Evolutionary conservation across 1,140 invertebrate genomes (phyloP).

Genomic region (Mylabris phalerata): DNA sequence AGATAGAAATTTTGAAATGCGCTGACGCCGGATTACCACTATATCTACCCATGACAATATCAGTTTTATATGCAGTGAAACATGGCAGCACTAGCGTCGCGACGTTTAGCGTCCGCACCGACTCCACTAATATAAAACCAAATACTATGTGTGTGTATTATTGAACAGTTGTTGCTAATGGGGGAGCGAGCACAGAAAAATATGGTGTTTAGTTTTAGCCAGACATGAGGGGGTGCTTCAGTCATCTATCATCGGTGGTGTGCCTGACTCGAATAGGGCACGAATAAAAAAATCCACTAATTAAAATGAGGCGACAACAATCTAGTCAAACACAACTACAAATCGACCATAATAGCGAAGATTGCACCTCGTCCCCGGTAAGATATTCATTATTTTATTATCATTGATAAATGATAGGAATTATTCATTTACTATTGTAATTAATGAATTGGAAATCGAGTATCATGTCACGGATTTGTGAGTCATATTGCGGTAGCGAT

Average conservation of each 20-base stretch:
- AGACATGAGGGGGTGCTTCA: constrained; percentile 7
- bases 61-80: not conserved
- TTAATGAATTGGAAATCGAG: not conserved
- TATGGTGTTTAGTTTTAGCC: too few relatives aligned
- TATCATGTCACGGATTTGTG: too few relatives aligned
- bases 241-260: not conserved
- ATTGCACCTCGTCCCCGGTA: constrained; percentile 30
- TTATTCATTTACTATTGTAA: constrained; percentile 3
- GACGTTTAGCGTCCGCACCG: constrained; percentile 17
- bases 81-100: constrained; percentile 19
- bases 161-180: constrained; percentile 28
- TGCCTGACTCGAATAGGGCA: not conserved
- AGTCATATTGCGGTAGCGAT: too few relatives aligned
- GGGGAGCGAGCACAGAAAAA: too few relatives aligned
- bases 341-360: constrained; percentile 30
- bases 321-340: constrained; percentile 29
- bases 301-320: constrained; percentile 26
- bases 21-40: too few relatives aligned
- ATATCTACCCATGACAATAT: too few relatives aligned
- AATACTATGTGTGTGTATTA: constrained; percentile 6
- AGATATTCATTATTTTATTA: not conserved
- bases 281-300: not conserved
- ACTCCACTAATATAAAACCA: not conserved
- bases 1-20: too few relatives aligned
- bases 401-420: not conserved